These are phyloP conservation scores for Zoanthus gigantus DNA, from an alignment of 92 coral and sea anemone genomes.

Conservation along the genomic window DNA sequence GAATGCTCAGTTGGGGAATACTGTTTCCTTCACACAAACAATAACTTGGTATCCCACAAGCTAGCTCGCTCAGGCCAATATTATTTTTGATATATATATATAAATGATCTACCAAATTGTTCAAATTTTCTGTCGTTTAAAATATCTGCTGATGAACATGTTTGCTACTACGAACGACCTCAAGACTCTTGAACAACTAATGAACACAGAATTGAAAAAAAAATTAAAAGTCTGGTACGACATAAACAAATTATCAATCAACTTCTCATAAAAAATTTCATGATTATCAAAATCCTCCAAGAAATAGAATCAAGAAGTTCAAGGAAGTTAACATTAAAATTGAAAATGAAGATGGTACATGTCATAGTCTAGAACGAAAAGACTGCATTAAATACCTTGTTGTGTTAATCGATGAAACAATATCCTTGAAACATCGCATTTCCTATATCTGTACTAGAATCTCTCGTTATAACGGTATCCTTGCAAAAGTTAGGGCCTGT, in stretches of 20 bases:
- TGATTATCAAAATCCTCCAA: slow-evolving; percentile 65
- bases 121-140: slow-evolving; percentile 40
- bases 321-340: slow-evolving; percentile 34
- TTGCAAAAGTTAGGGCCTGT: too few relatives aligned
- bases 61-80: slow-evolving; percentile 39
- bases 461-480: too few relatives aligned
- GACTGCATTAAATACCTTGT: slow-evolving; percentile 55
- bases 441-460: slow-evolving; percentile 34
- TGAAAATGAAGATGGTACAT: slow-evolving; percentile 19
- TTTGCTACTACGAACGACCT: slow-evolving; percentile 48
- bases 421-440: slow-evolving; percentile 43
- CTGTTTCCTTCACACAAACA: slow-evolving; percentile 38
- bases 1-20: slow-evolving; percentile 36
- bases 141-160: slow-evolving; percentile 57
- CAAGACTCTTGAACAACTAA: slow-evolving; percentile 37
- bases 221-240: slow-evolving; percentile 50
- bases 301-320: slow-evolving; percentile 15
- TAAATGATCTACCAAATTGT: slow-evolving; percentile 57
- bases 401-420: slow-evolving; percentile 44
- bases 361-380: slow-evolving; percentile 12
- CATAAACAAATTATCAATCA: slow-evolving; percentile 61
- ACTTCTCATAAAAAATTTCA: slow-evolving; percentile 52
- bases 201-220: slow-evolving; percentile 41
- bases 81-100: slow-evolving; percentile 48
- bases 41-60: slow-evolving; percentile 54